Conservation (phyloP, 2,797 vertebrate species). For the Spinus olivaceus region DNA sequence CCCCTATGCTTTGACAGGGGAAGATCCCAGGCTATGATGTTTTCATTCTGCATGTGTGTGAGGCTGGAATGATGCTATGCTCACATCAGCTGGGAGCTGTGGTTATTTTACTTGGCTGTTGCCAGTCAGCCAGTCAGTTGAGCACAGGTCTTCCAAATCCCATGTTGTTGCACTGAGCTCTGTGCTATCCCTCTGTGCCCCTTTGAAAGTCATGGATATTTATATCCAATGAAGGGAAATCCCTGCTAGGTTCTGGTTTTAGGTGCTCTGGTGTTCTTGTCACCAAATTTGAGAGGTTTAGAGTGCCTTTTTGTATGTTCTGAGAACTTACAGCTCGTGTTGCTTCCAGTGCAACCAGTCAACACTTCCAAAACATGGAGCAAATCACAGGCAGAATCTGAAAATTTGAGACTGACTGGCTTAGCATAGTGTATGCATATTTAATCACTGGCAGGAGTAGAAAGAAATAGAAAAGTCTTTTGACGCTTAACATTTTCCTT, state of each 20-base stretch:
- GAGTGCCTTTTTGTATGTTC: neutral
- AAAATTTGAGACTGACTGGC: neutral
- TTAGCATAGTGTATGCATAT: neutral
- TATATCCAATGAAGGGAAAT: neutral
- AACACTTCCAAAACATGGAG: neutral
- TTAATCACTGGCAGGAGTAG: neutral
- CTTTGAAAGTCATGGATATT: neutral
- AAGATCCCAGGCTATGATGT: neutral
- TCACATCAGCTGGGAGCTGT: neutral
- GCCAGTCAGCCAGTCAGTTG: neutral
- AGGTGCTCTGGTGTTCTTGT: neutral
- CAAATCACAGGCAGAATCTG: neutral
- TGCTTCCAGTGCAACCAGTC: neutral
- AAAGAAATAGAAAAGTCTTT: neutral
- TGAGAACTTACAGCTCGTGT: neutral
- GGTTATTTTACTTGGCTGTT: neutral
- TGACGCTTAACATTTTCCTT: neutral
- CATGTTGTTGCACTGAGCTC: fast-evolving
- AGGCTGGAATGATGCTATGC: neutral
- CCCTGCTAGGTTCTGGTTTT: neutral
- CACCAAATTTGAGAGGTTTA: neutral
- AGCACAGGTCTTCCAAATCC: neutral
- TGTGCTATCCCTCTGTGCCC: neutral
- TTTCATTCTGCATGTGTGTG: neutral
- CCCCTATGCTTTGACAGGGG: neutral